Conservation (phyloP, 2,113 vertebrate genomes). For the Sinocyclocheilus maitianheensis region DNA sequence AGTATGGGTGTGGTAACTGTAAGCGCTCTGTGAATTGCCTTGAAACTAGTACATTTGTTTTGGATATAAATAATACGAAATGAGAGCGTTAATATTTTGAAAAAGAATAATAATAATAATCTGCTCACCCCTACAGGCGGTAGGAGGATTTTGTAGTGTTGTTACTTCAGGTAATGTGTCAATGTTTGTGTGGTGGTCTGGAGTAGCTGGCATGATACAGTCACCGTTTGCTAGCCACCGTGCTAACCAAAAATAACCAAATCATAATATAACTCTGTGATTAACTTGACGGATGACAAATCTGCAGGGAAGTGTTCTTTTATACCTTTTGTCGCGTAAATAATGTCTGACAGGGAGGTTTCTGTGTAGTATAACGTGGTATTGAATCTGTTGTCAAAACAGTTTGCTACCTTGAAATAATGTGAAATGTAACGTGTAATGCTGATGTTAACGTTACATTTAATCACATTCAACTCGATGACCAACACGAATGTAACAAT, state of each 20-base stretch:
- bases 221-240: conserved; percentile 13
- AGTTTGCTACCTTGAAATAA: not conserved
- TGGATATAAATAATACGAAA: conserved; percentile 21
- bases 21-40: conserved; percentile 56
- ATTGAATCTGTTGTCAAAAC: not conserved
- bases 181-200: conserved; percentile 23
- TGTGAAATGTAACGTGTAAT: not conserved
- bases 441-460: not conserved
- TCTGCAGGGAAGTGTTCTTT: not conserved
- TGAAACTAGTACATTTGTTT: conserved; percentile 45
- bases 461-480: not conserved
- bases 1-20: conserved; percentile 56
- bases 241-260: conserved; percentile 14
- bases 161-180: conserved; percentile 40
- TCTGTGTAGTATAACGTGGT: conserved; percentile 45
- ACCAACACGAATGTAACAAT: not conserved
- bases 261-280: not conserved
- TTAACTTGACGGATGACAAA: not conserved
- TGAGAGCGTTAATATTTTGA: conserved; percentile 12
- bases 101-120: not conserved
- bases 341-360: not conserved
- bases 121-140: not conserved
- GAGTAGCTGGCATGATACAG: conserved; percentile 21
- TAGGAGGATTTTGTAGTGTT: conserved; percentile 17
- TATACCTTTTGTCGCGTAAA: not conserved